A percentile compares a stretch with the other conserved stretches of the same genome.
phyloP scores from a whole-genome alignment of 2,888 invertebrate species.

The Xestia sexstrigata region DNA sequence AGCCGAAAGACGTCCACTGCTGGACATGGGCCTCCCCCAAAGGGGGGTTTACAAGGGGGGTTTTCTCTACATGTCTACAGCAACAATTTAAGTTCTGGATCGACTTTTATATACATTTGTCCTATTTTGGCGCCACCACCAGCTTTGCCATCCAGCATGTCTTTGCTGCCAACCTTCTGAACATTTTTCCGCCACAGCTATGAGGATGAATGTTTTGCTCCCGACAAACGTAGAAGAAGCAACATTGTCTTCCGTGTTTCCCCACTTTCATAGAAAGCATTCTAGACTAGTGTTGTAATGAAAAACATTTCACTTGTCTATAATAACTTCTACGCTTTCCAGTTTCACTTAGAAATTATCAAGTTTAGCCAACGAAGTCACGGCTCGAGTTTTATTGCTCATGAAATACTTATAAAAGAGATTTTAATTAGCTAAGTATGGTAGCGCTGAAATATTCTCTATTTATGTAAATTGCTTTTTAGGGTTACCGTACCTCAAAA shows the following conservation, averaged over 20 bases:
- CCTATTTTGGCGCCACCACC: not conserved
- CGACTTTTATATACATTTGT: not conserved
- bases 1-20: no score
- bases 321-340: slow-evolving; percentile 35
- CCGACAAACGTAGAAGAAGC: not conserved
- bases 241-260: not conserved
- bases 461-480: slow-evolving; percentile 15
- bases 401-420: slow-evolving; percentile 5
- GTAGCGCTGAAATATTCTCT: not conserved
- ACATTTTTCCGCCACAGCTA: not conserved
- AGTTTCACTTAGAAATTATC: slow-evolving; percentile 56
- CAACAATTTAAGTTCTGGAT: not conserved
- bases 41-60: no score
- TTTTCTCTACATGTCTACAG: not conserved
- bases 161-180: not conserved
- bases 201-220: not conserved
- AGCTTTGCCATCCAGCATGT: not conserved
- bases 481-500: no score
- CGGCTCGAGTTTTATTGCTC: slow-evolving; percentile 16
- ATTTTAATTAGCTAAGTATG: slow-evolving; percentile 28
- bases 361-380: slow-evolving; percentile 4
- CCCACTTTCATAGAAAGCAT: slow-evolving; percentile 20
- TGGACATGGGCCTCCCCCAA: no score
- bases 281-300: not conserved
- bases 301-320: slow-evolving; percentile 23